These are phyloP conservation scores for Nibea albiflora DNA, from an alignment of 2,113 vertebrate genomes.

Conservation along the genomic window DNA sequence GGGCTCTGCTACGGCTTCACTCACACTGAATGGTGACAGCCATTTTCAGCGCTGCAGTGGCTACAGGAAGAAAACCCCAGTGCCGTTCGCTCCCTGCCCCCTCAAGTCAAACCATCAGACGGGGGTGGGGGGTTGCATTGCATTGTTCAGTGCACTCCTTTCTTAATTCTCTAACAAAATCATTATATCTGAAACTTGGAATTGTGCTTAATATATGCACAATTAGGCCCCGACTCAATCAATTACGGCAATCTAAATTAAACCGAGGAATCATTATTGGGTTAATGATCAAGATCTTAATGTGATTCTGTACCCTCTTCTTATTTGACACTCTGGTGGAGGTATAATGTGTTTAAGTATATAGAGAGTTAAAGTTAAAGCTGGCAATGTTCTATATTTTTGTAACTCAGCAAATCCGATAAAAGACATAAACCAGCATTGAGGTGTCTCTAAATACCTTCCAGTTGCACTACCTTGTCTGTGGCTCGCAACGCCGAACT, in stretches of 20 bases:
- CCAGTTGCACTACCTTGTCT: too few relatives aligned
- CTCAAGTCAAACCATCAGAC: constrained; percentile 30
- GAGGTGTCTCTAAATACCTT: background rate
- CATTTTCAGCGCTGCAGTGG: constrained; percentile 21
- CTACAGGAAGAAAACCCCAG: constrained; percentile 26
- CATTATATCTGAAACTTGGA: constrained; percentile 58
- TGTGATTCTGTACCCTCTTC: background rate
- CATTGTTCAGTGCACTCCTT: constrained; percentile 45
- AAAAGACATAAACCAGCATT: background rate
- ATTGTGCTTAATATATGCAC: constrained; percentile 60
- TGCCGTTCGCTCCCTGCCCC: constrained; percentile 40
- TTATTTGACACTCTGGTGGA: constrained; percentile 5
- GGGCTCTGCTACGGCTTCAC: constrained; percentile 6
- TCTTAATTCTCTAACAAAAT: constrained; percentile 55
- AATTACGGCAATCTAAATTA: constrained; percentile 65
- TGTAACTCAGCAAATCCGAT: background rate
- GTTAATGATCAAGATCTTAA: constrained; percentile 56
- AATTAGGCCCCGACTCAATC: constrained; percentile 59
- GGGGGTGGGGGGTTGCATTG: too few relatives aligned
- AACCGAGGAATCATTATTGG: constrained; percentile 59
- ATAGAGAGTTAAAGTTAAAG: background rate
- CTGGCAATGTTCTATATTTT: background rate
- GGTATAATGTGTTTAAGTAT: background rate
- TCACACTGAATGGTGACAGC: constrained; percentile 25
- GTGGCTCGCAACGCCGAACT: background rate